A percentile compares a stretch with the other conserved stretches of the same genome.
Conservation (phyloP, 2,888 invertebrate genomes). For the Lysandra coridon region DNA sequence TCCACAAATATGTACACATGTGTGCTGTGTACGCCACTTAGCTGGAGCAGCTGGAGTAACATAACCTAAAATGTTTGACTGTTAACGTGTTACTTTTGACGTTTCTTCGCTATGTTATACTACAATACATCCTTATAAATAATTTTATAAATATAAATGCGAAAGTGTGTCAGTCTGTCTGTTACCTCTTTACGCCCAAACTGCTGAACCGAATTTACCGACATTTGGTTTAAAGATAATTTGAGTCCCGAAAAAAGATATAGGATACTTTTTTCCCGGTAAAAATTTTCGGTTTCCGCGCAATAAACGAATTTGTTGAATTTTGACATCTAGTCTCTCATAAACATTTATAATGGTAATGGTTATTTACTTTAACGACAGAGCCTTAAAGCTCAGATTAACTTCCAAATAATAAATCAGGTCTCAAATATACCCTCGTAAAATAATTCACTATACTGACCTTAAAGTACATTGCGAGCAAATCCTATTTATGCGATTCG, state of each 20-base stretch:
- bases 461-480: conserved; percentile 7
- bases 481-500: neutral
- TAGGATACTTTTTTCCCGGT: no score
- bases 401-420: conserved; percentile 6
- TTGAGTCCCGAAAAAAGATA: no score
- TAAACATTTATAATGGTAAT: neutral
- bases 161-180: no score
- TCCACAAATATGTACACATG: neutral
- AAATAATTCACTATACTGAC: conserved; percentile 23
- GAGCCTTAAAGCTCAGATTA: neutral
- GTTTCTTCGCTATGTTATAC: neutral
- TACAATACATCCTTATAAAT: no score
- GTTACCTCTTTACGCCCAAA: no score
- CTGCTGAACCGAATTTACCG: no score
- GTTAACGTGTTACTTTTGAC: conserved; percentile 7
- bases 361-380: neutral
- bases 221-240: no score
- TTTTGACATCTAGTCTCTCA: neutral
- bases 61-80: conserved; percentile 17
- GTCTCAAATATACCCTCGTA: neutral
- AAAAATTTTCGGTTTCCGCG: no score
- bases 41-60: neutral
- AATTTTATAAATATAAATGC: no score
- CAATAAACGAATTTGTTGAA: no score
- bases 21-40: neutral